These are phyloP conservation scores for Malacosoma neustria DNA, from an alignment of 2,888 invertebrate species.

Conservation along the genomic window DNA sequence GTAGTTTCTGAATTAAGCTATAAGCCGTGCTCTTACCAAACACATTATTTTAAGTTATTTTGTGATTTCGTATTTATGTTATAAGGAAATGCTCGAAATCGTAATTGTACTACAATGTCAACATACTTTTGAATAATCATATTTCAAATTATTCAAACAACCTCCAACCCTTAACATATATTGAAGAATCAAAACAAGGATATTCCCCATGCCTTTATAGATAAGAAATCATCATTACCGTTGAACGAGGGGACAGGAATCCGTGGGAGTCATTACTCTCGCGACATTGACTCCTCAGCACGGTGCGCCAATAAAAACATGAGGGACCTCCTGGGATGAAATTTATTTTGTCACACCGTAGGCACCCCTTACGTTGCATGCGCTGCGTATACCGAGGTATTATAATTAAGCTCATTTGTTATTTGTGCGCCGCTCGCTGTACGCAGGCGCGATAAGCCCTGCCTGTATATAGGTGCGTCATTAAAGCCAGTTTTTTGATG, in stretches of 20 bases:
- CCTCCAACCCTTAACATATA: not conserved
- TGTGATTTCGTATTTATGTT: no score
- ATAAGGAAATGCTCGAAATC: no score
- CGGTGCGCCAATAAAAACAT: conserved; percentile 57
- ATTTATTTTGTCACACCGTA: conserved; percentile 52
- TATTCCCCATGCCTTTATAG: conserved; percentile 17
- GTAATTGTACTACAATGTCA: no score
- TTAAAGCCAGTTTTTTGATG: conserved; percentile 59
- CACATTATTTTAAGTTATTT: no score
- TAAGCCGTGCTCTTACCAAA: no score
- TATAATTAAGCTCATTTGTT: conserved; percentile 71
- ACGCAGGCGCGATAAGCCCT: conserved; percentile 69
- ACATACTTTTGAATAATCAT: not conserved
- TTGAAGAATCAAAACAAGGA: conserved; percentile 7
- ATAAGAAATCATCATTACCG: conserved; percentile 37
- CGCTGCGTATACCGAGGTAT: conserved; percentile 34
- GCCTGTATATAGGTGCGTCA: conserved; percentile 60
- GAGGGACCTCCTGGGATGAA: conserved; percentile 49
- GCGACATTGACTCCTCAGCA: conserved; percentile 59
- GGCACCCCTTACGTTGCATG: conserved; percentile 28
- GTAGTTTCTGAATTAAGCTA: no score
- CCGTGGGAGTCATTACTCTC: conserved; percentile 52
- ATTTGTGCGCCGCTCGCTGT: conserved; percentile 29
- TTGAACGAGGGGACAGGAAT: conserved; percentile 30
- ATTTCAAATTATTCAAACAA: conserved; percentile 2